Conservation (phyloP, 2,797 vertebrate species). For the Cacajao melanocephalus region DNA sequence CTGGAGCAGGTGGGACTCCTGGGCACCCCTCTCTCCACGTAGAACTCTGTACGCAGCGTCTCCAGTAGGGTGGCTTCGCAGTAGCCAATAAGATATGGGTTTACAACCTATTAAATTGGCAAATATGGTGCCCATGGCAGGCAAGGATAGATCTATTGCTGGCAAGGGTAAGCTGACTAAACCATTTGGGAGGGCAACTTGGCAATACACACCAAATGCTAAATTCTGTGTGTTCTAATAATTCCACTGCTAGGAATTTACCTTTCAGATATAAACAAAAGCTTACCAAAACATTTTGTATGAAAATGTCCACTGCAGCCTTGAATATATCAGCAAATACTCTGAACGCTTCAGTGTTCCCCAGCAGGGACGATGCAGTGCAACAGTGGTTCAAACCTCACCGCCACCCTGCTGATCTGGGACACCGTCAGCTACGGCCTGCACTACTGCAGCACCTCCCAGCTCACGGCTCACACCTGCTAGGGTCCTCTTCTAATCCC, state of each 20-base stretch:
- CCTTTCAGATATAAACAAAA: not conserved
- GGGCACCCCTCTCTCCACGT: rapidly evolving
- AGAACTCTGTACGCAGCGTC: not conserved
- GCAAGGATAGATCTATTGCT: not conserved
- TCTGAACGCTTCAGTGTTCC: rapidly evolving
- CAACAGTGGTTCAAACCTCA: not conserved
- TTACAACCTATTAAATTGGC: not conserved
- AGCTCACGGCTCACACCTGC: rapidly evolving
- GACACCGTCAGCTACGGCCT: too few species aligned
- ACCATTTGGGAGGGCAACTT: not conserved
- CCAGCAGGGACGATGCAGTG: not conserved
- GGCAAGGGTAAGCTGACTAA: not conserved
- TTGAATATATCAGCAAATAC: not conserved
- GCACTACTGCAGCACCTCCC: too few species aligned
- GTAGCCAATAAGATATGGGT: rapidly evolving
- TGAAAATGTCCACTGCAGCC: not conserved
- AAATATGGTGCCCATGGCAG: rapidly evolving
- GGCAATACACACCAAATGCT: not conserved
- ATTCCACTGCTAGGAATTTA: not conserved
- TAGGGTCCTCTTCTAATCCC: rapidly evolving
- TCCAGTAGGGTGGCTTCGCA: too few species aligned
- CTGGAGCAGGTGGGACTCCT: not conserved
- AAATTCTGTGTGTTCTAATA: not conserved
- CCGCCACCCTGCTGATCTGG: rapidly evolving
- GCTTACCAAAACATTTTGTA: not conserved